Percentiles rank a stretch among this genome's conserved stretches.
Evolutionary conservation across 1,140 invertebrate genomes (phyloP).

Genomic region (Plutomurus gul): DNA sequence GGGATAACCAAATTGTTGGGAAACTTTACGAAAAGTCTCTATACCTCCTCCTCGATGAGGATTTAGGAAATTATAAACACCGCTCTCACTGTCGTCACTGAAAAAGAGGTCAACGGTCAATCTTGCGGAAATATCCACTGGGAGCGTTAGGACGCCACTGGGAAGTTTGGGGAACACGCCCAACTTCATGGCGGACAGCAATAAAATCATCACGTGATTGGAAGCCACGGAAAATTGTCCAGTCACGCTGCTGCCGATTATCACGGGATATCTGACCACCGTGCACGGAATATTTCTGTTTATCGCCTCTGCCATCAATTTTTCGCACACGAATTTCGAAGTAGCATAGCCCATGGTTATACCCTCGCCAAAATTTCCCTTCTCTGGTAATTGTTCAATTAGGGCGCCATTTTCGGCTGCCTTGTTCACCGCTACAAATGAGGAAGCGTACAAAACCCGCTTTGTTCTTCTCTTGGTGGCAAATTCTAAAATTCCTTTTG

Average conservation of each 20-base stretch:
- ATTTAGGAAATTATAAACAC: neutral
- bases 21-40: neutral
- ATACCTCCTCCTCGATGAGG: neutral
- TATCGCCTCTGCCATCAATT: neutral
- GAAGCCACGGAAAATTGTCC: neutral
- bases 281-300: neutral
- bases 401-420: neutral
- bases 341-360: neutral
- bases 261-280: neutral
- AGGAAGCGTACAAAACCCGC: conserved; percentile 4
- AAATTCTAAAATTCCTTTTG: conserved; percentile 11
- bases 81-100: neutral
- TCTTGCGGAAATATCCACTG: neutral
- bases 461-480: neutral
- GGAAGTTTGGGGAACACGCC: neutral
- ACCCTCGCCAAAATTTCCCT: neutral
- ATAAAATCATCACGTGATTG: neutral
- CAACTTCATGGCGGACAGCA: neutral
- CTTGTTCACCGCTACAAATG: neutral
- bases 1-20: neutral
- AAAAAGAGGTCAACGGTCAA: neutral
- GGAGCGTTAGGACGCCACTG: neutral
- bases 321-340: conserved; percentile 23
- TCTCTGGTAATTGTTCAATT: neutral
- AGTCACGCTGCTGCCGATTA: neutral